These are phyloP conservation scores for Corydoras sp. DNA, from an alignment of 2,113 vertebrate genomes.

Conservation along the genomic window DNA sequence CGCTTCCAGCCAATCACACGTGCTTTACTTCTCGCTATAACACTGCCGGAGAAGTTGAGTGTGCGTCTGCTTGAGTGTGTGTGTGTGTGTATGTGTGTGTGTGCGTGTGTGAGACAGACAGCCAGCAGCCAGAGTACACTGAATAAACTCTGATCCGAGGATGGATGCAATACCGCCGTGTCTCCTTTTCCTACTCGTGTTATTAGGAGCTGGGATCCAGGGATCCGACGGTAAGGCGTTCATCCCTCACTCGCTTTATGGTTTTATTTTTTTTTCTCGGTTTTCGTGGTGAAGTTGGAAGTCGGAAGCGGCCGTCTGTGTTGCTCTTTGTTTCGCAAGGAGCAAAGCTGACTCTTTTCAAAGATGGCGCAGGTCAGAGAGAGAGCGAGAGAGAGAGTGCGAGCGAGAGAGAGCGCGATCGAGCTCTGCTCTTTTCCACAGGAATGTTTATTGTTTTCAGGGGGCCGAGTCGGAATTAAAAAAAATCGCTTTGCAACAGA, in stretches of 20 bases:
- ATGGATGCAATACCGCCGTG: slow-evolving; percentile 59
- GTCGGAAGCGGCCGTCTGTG: slow-evolving; percentile 34
- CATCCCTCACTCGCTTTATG: too few relatives aligned
- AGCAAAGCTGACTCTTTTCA: slow-evolving; percentile 50
- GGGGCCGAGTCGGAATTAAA: not conserved
- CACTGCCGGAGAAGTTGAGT: slow-evolving; percentile 52
- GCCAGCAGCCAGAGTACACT: slow-evolving; percentile 51
- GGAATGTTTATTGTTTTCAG: slow-evolving; percentile 61
- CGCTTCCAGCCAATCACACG: slow-evolving; percentile 51
- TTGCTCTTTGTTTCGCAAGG: slow-evolving; percentile 61
- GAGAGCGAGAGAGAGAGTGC: slow-evolving; percentile 23
- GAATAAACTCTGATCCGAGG: slow-evolving; percentile 55
- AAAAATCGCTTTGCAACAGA: too few relatives aligned
- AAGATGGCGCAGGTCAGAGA: slow-evolving; percentile 74
- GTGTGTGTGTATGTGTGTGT: not conserved
- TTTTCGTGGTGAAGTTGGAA: slow-evolving; percentile 25
- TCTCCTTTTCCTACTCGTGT: slow-evolving; percentile 55
- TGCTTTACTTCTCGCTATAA: slow-evolving; percentile 14
- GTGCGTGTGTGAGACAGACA: not conserved
- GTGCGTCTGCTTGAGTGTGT: not conserved
- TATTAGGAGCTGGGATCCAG: slow-evolving; percentile 57
- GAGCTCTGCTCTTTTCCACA: slow-evolving; percentile 53
- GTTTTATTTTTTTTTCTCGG: not conserved
- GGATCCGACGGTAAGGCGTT: slow-evolving; percentile 53
- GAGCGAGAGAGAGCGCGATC: too few relatives aligned